These are phyloP conservation scores for Platalea minor DNA, from an alignment of 2,797 vertebrate species.

Conservation along the genomic window DNA sequence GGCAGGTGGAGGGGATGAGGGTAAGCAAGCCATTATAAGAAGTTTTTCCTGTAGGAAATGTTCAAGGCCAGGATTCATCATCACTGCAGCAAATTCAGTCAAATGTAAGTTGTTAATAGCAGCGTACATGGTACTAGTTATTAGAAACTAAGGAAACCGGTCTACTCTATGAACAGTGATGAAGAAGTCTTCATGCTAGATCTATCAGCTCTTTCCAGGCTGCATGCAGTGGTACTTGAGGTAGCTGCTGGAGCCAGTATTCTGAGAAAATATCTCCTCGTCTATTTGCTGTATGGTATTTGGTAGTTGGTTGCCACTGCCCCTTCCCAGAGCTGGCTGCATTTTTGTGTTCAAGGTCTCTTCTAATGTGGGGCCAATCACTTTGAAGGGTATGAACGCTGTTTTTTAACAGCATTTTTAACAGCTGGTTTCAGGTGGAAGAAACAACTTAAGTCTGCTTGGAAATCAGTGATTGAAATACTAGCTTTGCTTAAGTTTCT, in stretches of 20 bases:
- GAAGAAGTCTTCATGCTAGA: rapidly evolving
- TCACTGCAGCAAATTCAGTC: background rate
- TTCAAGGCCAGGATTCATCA: background rate
- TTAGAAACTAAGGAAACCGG: background rate
- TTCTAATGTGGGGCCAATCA: background rate
- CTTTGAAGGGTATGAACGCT: background rate
- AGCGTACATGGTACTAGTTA: background rate
- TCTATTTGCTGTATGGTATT: background rate
- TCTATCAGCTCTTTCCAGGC: background rate
- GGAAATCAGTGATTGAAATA: background rate
- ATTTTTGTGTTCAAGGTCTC: background rate
- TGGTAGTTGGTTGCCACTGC: background rate
- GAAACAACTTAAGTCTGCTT: background rate
- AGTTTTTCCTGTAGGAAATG: background rate
- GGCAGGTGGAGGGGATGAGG: background rate
- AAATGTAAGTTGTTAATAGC: background rate
- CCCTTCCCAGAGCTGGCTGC: background rate
- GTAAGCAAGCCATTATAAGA: background rate
- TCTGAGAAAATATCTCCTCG: background rate
- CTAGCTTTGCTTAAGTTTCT: background rate
- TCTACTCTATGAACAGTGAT: background rate
- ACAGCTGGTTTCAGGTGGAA: background rate
- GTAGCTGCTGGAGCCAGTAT: background rate
- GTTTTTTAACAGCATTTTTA: background rate
- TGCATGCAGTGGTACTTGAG: background rate